Conservation (phyloP, 2,888 invertebrate species). For the Chironomus riparius region DNA sequence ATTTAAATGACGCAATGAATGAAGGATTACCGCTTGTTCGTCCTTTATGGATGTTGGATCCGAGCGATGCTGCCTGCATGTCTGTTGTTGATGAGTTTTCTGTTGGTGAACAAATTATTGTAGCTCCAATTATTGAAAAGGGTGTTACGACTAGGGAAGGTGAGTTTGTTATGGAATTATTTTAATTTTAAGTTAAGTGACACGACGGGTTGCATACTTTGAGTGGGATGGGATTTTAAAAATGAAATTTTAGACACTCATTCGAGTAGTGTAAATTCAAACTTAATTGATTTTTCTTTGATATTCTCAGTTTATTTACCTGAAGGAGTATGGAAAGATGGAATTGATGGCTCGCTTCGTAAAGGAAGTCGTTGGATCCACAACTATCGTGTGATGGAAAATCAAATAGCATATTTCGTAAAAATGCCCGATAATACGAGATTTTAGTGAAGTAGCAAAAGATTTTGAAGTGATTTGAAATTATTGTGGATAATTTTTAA, state of each 20-base stretch:
- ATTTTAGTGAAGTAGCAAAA: slow-evolving; percentile 43
- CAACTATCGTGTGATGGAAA: slow-evolving; percentile 68
- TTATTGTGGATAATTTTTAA: neutral
- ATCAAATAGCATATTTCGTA: slow-evolving; percentile 74
- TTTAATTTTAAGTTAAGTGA: neutral
- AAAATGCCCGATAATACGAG: slow-evolving; percentile 77
- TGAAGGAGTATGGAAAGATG: slow-evolving; percentile 87
- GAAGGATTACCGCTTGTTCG: slow-evolving; percentile 76
- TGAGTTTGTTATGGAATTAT: slow-evolving; percentile 31
- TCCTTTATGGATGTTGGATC: slow-evolving; percentile 84
- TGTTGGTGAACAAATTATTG: slow-evolving; percentile 80
- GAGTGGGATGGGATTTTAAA: neutral
- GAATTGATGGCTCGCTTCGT: slow-evolving; percentile 73
- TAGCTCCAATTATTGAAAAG: slow-evolving; percentile 72
- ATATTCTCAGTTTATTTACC: slow-evolving; percentile 84
- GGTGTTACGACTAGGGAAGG: slow-evolving; percentile 63
- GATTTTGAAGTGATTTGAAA: neutral
- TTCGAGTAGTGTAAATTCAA: no score
- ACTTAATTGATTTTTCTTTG: neutral
- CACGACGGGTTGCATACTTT: no score
- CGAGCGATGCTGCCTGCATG: slow-evolving; percentile 66
- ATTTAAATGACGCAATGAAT: slow-evolving; percentile 67
- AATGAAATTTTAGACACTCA: no score
- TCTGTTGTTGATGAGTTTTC: slow-evolving; percentile 77
- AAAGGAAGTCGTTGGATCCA: slow-evolving; percentile 89